phyloP scores from a whole-genome alignment of 2,888 invertebrate species.

The Caenorhabditis doughertyi region DNA sequence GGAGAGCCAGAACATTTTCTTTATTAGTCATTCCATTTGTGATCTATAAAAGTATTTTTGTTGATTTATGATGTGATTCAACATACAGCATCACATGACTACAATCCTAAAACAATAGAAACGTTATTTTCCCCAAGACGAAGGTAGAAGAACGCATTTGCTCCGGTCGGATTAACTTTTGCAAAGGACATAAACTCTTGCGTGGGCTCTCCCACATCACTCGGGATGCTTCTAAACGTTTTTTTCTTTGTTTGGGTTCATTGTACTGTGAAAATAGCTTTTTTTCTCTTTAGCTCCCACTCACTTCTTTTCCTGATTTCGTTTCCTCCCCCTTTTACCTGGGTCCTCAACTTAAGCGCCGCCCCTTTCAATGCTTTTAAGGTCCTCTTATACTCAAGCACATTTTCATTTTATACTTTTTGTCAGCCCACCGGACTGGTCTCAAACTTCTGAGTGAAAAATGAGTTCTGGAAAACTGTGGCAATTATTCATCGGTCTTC shows the following conservation, averaged over 20 bases:
- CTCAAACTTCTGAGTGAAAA: slow-evolving; percentile 10
- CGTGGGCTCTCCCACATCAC: slow-evolving; percentile 54
- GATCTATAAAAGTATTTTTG: not conserved
- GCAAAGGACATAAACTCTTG: slow-evolving; percentile 55
- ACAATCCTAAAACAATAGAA: slow-evolving; percentile 36
- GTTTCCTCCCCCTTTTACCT: slow-evolving; percentile 30
- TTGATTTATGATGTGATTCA: slow-evolving; percentile 26
- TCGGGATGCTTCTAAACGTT: slow-evolving; percentile 42
- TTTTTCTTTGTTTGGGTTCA: slow-evolving; percentile 47
- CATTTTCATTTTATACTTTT: slow-evolving; percentile 50
- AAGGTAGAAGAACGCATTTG: slow-evolving; percentile 51
- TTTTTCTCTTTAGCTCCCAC: slow-evolving; percentile 16
- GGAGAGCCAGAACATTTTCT: no score
- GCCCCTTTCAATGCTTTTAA: slow-evolving; percentile 14
- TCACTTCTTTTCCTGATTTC: slow-evolving; percentile 39
- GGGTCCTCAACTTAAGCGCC: slow-evolving; percentile 25
- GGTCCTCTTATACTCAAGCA: slow-evolving; percentile 35
- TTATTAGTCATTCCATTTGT: not conserved
- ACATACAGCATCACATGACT: slow-evolving; percentile 25
- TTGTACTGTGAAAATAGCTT: slow-evolving; percentile 50
- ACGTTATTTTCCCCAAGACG: not conserved
- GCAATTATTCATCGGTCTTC: slow-evolving; percentile 33
- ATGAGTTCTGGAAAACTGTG: slow-evolving; percentile 49
- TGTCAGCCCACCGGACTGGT: slow-evolving; percentile 36
- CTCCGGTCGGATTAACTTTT: slow-evolving; percentile 57